Conservation (phyloP, 2,113 vertebrate species). For the Apaloderma vittatum region DNA sequence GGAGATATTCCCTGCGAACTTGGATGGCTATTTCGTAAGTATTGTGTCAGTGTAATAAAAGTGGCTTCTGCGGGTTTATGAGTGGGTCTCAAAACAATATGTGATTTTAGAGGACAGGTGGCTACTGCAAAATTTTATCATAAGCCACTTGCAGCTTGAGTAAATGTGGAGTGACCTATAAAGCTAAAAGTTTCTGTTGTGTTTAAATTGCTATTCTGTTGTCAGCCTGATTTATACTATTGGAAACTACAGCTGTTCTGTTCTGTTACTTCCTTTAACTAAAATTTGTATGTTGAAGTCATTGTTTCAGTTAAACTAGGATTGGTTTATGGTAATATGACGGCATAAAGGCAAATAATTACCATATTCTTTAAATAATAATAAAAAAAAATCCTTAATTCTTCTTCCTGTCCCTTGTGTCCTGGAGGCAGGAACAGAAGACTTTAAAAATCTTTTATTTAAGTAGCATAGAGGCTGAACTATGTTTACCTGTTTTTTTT, state of each 20-base stretch:
- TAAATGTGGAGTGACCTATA: neutral
- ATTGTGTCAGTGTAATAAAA: neutral
- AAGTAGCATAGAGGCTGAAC: constrained; percentile 22
- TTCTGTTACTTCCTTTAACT: neutral
- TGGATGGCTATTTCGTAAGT: neutral
- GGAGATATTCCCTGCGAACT: neutral
- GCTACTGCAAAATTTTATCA: neutral
- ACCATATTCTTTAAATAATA: neutral
- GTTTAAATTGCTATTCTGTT: neutral
- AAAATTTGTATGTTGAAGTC: neutral
- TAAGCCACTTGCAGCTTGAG: neutral
- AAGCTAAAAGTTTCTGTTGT: neutral
- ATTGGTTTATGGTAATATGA: neutral
- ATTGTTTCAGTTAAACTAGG: neutral
- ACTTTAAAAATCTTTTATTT: constrained; percentile 57
- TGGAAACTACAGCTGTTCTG: neutral
- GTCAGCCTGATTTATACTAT: neutral
- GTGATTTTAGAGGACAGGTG: neutral
- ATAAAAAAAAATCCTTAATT: neutral
- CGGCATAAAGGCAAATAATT: neutral
- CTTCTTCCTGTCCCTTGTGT: constrained; percentile 40
- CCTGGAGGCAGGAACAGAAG: constrained; percentile 42
- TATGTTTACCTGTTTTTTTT: constrained; percentile 56
- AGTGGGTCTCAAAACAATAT: neutral
- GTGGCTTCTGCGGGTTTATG: neutral